Percentiles rank a stretch among this genome's conserved stretches.
These are phyloP conservation scores for Panthera uncia DNA, from an alignment of 2,113 vertebrate species.

Conservation along the genomic window DNA sequence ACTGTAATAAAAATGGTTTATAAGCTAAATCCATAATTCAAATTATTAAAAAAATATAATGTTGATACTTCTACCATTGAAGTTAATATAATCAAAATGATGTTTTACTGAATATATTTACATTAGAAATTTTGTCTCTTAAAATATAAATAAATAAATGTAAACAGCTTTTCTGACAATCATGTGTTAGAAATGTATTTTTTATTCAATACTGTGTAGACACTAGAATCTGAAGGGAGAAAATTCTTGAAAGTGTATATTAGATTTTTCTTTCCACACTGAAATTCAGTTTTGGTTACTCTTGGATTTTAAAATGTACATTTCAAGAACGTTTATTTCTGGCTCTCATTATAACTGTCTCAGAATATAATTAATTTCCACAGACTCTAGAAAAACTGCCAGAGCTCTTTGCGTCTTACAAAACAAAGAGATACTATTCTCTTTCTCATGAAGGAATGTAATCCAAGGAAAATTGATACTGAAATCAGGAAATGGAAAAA, in stretches of 20 bases:
- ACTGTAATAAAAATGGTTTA: not conserved
- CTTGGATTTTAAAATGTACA: not conserved
- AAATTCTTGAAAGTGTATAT: not conserved
- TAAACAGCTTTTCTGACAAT: not conserved
- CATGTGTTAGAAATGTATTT: not conserved
- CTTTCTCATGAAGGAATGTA: not conserved
- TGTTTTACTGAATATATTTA: not conserved
- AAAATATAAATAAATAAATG: conserved; percentile 20
- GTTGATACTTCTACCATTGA: not conserved
- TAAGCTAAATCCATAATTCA: not conserved
- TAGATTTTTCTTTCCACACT: not conserved
- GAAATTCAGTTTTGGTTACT: not conserved
- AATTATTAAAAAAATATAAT: not conserved
- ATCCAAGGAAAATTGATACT: not conserved
- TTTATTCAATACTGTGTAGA: not conserved
- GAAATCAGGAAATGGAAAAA: conserved; percentile 8
- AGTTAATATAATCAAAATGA: conserved; percentile 12
- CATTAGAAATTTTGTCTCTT: not conserved
- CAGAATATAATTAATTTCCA: not conserved
- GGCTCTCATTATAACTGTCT: not conserved
- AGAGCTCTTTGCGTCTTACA: not conserved
- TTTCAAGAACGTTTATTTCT: not conserved
- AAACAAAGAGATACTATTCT: not conserved
- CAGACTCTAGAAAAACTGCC: not conserved
- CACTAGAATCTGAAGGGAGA: conserved; percentile 13